Conservation (phyloP, 2,113 vertebrate genomes). For the Toxostoma redivivum region DNA sequence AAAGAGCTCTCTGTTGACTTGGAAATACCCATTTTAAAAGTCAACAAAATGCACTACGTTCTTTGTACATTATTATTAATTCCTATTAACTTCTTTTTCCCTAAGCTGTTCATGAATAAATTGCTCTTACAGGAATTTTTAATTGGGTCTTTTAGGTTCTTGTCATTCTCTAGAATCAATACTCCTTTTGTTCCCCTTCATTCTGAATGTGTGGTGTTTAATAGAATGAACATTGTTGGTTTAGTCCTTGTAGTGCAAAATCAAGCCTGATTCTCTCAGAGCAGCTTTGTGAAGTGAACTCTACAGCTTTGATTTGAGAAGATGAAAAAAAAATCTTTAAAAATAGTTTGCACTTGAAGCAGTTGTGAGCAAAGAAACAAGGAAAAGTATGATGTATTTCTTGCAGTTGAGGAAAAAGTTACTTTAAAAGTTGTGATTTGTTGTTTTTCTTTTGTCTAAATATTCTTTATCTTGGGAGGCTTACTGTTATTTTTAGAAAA, state of each 20-base stretch:
- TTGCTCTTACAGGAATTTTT: slow-evolving; percentile 20
- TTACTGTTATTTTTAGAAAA: background rate
- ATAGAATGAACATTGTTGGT: background rate
- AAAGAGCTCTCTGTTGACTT: background rate
- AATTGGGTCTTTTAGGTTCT: slow-evolving; percentile 13
- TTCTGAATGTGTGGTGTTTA: background rate
- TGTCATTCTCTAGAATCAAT: slow-evolving; percentile 33
- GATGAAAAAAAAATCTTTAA: background rate
- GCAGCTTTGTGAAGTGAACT: background rate
- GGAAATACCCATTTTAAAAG: background rate
- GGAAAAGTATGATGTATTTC: background rate
- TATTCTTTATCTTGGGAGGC: background rate
- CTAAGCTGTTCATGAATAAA: slow-evolving; percentile 13
- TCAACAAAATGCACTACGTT: background rate
- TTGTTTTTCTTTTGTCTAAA: background rate
- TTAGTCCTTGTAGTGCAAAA: slow-evolving; percentile 26
- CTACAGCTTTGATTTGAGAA: background rate
- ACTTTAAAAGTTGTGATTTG: background rate
- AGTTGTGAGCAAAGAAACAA: background rate
- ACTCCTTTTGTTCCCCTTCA: slow-evolving; percentile 37
- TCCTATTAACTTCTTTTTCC: slow-evolving; percentile 5
- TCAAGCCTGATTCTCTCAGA: background rate
- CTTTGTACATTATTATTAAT: background rate
- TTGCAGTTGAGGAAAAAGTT: background rate
- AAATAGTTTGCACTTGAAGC: background rate